These are phyloP conservation scores for Manduca sexta DNA, from an alignment of 1,140 invertebrate genomes.

Conservation along the genomic window DNA sequence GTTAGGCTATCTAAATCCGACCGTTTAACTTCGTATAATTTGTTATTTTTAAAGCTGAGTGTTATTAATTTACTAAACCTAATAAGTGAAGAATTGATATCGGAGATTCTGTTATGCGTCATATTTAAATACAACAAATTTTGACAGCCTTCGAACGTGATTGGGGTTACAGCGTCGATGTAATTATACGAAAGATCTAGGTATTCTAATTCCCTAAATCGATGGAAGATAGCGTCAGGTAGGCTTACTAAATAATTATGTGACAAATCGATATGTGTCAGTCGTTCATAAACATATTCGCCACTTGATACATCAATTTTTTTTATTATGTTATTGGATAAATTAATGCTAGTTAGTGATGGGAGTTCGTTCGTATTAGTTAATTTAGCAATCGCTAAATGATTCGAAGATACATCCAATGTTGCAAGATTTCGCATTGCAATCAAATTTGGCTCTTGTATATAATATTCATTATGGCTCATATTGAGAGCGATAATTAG, in stretches of 20 bases:
- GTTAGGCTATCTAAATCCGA: slow-evolving; percentile 26
- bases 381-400: slow-evolving; percentile 20
- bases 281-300: slow-evolving; percentile 10
- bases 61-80: slow-evolving; percentile 24
- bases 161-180: slow-evolving; percentile 18
- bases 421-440: slow-evolving; percentile 21
- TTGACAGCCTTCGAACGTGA: slow-evolving; percentile 33
- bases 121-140: slow-evolving; percentile 25
- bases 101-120: slow-evolving; percentile 28
- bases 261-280: slow-evolving; percentile 27
- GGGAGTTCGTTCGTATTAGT: slow-evolving; percentile 14
- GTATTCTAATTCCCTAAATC: slow-evolving; percentile 16
- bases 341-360: slow-evolving; percentile 27
- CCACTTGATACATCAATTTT: slow-evolving; percentile 8
- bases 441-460: slow-evolving; percentile 9
- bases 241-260: slow-evolving; percentile 32
- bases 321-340: slow-evolving; percentile 34
- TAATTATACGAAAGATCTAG: slow-evolving; percentile 42
- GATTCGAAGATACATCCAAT: slow-evolving; percentile 31
- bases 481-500: neutral
- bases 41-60: slow-evolving; percentile 32
- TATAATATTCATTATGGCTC: slow-evolving; percentile 1
- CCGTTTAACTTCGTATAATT: slow-evolving; percentile 20
- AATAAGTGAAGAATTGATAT: slow-evolving; percentile 34
- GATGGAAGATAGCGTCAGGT: slow-evolving; percentile 24